Conservation (phyloP, 2,797 vertebrate species). For the Alauda arvensis region DNA sequence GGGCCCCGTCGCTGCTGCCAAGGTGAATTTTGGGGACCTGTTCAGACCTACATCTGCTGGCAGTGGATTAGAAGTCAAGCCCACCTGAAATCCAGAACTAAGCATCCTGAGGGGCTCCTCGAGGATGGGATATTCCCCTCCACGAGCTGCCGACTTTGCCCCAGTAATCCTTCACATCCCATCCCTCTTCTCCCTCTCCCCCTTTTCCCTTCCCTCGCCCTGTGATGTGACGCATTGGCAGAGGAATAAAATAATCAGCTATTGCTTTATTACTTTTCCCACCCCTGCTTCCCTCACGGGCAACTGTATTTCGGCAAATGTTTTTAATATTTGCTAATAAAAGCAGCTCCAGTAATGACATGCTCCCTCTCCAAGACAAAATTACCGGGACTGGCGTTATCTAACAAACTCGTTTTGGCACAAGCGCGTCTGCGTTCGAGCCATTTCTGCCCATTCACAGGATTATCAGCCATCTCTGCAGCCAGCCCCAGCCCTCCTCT, state of each 20-base stretch:
- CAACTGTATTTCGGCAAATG: slow-evolving; percentile 35
- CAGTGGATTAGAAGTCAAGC: not conserved
- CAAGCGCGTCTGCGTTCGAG: not conserved
- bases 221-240: not conserved
- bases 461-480: slow-evolving; percentile 65
- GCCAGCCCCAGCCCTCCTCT: slow-evolving; percentile 59
- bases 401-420: slow-evolving; percentile 54
- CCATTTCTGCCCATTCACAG: slow-evolving; percentile 47
- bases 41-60: not conserved
- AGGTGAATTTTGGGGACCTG: not conserved
- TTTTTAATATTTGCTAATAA: slow-evolving; percentile 56
- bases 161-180: not conserved
- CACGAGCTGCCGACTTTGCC: not conserved
- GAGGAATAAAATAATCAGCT: slow-evolving; percentile 20
- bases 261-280: slow-evolving; percentile 41
- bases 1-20: not conserved
- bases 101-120: not conserved
- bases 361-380: slow-evolving; percentile 30
- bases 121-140: not conserved
- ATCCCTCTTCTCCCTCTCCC: not conserved
- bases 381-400: slow-evolving; percentile 37
- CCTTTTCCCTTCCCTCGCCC: not conserved
- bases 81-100: not conserved
- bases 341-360: slow-evolving; percentile 48
- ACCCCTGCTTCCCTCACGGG: not conserved